phyloP scores from a whole-genome alignment of 1,140 invertebrate genomes.

The Lordiphosa mommai region DNA sequence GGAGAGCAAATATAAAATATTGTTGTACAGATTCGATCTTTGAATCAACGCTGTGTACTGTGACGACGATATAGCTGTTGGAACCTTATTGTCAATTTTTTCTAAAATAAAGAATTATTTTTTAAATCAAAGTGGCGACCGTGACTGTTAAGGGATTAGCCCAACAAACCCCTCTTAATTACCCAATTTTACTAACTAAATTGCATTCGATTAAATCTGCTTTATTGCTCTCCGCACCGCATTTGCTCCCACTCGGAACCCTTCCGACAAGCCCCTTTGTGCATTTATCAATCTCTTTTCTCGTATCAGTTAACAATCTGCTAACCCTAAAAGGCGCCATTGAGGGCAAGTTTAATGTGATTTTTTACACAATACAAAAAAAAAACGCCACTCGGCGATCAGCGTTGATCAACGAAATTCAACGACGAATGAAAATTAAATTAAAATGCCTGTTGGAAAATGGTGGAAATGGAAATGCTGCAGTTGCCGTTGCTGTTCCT shows the following conservation, averaged over 20 bases:
- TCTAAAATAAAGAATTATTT: too few relatives aligned
- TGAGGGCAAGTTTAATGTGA: conserved; percentile 72
- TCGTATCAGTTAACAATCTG: conserved; percentile 24
- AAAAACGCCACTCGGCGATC: conserved; percentile 20
- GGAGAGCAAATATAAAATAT: too few relatives aligned
- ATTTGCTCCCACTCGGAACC: neutral
- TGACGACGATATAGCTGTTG: too few relatives aligned
- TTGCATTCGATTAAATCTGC: too few relatives aligned
- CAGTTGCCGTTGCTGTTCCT: neutral
- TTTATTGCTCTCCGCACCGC: too few relatives aligned
- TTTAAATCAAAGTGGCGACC: too few relatives aligned
- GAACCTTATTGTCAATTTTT: too few relatives aligned
- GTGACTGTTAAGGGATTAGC: too few relatives aligned
- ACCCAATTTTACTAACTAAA: too few relatives aligned
- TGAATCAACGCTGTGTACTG: too few relatives aligned
- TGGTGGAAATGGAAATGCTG: conserved; percentile 39
- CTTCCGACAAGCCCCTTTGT: conserved; percentile 1
- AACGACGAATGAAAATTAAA: conserved; percentile 68
- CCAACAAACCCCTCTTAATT: too few relatives aligned
- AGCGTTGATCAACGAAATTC: conserved; percentile 23
- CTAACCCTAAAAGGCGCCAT: conserved; percentile 49
- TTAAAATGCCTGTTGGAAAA: conserved; percentile 52
- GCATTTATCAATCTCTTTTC: conserved; percentile 23
- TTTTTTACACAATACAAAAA: conserved; percentile 63
- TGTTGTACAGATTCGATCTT: too few relatives aligned